Evolutionary conservation across 1,140 invertebrate species (phyloP), one percentile per base, ranked within the genome.

Genomic region (Eufriesea mexicana): DNA sequence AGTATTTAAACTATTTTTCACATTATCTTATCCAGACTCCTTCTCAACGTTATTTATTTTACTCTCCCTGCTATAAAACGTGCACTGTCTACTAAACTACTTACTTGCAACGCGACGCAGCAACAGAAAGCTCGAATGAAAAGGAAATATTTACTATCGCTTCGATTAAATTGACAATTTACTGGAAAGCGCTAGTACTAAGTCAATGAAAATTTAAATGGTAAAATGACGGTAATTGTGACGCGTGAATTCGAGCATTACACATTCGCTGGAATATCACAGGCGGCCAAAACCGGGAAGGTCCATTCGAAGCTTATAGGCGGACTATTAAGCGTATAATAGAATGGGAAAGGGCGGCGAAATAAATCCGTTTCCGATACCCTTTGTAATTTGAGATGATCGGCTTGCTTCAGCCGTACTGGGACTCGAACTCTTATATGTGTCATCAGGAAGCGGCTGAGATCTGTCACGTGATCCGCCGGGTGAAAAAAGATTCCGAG

Each of bases 331-430:
- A 90, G 83, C 76, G 72, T 73, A 86, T 90, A 90, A 90, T 89
- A 83, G 89, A 86, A 72, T 79, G 61, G 54, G 79, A 83, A 76
- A 89, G 89, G 87, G 89, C 76, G 86, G 55, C 80, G 89, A 90
- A 88, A 91, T 91, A 92, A 92, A 92, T 92, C 91, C 91, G 90
- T 91, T 91, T 90, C 86, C 91, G 86, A 92, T 91, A 91, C 91
- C 90, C 90, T 92, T 92, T 91, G 91, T 92, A 92, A 92, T 92
- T 92, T 91, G 90, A 92, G 91, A 92, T 90, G 91, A 92, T 91
- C 90, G 90, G 91, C 91, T 92, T 91, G 90, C 55, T 62, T 61
- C 68, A 55, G 66, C 75, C 88, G 80, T 84, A 68, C 35, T 88
- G 86, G 80, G 87, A 85, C 81, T 79, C 28, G 28, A 35, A 66